These are phyloP conservation scores for Hypotaenidia philippensis DNA, from an alignment of 2,797 vertebrate species.

Conservation along the genomic window DNA sequence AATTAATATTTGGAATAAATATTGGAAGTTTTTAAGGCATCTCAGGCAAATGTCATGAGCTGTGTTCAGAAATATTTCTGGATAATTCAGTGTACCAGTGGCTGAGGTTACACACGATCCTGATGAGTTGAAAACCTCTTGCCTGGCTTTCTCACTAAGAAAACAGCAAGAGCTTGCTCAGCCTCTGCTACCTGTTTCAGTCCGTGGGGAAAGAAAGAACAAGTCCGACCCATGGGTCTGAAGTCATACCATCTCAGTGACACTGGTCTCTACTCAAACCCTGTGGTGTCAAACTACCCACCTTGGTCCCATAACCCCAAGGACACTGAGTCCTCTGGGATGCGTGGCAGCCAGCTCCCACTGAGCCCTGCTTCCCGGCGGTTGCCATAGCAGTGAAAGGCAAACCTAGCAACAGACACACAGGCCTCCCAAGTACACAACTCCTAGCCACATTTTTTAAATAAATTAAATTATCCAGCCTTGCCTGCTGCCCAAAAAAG, in stretches of 20 bases:
- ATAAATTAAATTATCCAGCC: constrained; percentile 46
- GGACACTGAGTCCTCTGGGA: constrained; percentile 11
- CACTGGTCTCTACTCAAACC: background rate
- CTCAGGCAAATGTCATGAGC: background rate
- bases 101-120: fast-evolving
- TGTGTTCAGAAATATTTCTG: background rate
- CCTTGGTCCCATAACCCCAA: constrained; percentile 11
- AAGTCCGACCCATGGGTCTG: background rate
- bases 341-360: background rate
- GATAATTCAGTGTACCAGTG: background rate
- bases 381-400: constrained; percentile 67
- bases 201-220: background rate
- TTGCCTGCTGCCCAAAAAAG: background rate
- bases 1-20: background rate
- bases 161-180: background rate
- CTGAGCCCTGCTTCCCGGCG: background rate
- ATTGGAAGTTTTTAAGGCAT: background rate
- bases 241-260: background rate
- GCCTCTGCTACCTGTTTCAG: background rate
- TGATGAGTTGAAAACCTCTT: background rate
- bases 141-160: fast-evolving
- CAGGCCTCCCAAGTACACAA: constrained; percentile 31
- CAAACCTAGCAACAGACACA: constrained; percentile 59
- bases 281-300: background rate
- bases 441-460: constrained; percentile 26